phyloP scores from a whole-genome alignment of 1,140 invertebrate species.

The Monomorium pharaonis region DNA sequence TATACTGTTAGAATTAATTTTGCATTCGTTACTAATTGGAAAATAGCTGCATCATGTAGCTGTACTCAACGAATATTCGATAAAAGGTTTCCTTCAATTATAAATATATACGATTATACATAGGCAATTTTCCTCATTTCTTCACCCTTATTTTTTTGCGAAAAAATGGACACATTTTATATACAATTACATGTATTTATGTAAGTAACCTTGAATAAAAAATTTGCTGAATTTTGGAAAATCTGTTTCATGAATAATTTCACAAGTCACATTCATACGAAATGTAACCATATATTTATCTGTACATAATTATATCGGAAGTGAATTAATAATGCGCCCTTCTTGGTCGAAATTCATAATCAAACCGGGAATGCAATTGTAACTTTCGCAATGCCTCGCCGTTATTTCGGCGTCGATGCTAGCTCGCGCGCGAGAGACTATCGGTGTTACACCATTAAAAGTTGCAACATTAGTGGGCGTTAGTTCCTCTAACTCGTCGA shows the following conservation, averaged over 20 bases:
- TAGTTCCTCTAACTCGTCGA: slow-evolving; percentile 66
- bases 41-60: not conserved
- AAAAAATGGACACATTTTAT: no score
- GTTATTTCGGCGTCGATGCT: slow-evolving; percentile 9
- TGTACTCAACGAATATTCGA: not conserved
- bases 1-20: not conserved
- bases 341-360: slow-evolving; percentile 39
- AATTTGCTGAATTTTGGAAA: not conserved
- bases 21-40: not conserved
- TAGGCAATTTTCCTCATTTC: no score
- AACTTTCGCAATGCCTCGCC: not conserved
- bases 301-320: not conserved
- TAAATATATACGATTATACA: no score
- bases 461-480: slow-evolving; percentile 61
- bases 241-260: not conserved
- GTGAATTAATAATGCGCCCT: slow-evolving; percentile 13
- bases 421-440: slow-evolving; percentile 28
- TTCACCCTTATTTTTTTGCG: no score
- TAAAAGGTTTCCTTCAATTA: no score
- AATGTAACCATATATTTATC: slow-evolving; percentile 6
- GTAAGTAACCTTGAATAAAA: no score
- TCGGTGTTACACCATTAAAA: slow-evolving; percentile 51
- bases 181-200: no score
- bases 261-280: not conserved
- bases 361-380: slow-evolving; percentile 29